Percentiles rank a stretch among this genome's conserved stretches.
These are phyloP conservation scores for Sarcophaga rosellei DNA, from an alignment of 2,888 invertebrate genomes.

Conservation along the genomic window DNA sequence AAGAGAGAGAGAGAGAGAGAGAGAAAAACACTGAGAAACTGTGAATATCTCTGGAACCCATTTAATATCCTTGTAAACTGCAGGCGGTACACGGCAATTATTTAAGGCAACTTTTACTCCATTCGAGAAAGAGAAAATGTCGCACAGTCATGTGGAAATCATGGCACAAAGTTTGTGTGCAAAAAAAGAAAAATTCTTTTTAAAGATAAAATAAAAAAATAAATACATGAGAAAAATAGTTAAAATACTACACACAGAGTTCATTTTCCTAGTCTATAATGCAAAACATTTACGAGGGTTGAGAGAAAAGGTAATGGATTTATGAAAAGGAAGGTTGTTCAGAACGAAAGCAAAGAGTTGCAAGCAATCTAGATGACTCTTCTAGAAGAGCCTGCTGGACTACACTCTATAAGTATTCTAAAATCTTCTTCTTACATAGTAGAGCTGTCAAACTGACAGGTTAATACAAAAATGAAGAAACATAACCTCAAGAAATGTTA, in stretches of 20 bases:
- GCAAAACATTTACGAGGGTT: neutral
- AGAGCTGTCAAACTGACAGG: too few species aligned
- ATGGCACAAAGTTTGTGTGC: conserved; percentile 27
- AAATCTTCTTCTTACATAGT: too few species aligned
- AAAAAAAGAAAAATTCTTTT: neutral
- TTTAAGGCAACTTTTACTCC: conserved; percentile 52
- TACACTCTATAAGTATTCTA: too few species aligned
- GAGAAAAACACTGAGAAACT: conserved; percentile 6
- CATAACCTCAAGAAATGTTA: too few species aligned
- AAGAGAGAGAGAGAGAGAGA: neutral
- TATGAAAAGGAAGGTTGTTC: too few species aligned
- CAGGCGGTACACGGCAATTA: conserved; percentile 61
- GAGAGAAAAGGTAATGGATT: too few species aligned
- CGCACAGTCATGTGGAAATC: conserved; percentile 42
- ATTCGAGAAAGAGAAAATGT: neutral
- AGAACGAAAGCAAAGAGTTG: too few species aligned
- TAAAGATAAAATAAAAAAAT: neutral
- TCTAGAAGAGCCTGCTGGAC: too few species aligned
- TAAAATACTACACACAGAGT: conserved; percentile 6
- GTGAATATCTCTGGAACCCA: conserved; percentile 42
- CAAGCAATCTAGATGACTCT: too few species aligned
- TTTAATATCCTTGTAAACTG: conserved; percentile 66
- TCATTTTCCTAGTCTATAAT: conserved; percentile 30
- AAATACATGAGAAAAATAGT: conserved; percentile 18
- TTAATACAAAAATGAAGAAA: too few species aligned